Evolutionary conservation across 2,113 vertebrate genomes (phyloP).

Genomic region (Delphinus delphis): DNA sequence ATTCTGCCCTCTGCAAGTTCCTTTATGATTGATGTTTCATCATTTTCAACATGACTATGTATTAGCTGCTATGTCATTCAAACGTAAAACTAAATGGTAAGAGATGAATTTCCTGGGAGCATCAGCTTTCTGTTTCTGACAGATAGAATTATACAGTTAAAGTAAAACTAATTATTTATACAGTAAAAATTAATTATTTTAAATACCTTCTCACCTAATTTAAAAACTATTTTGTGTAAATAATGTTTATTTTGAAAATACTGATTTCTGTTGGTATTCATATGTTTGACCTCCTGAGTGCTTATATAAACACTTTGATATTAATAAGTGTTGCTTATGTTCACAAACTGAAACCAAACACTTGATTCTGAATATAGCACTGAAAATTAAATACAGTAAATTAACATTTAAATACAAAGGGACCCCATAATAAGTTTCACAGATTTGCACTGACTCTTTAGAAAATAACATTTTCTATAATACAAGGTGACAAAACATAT

Average conservation of each 20-base stretch:
- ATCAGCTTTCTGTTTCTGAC: conserved; percentile 80
- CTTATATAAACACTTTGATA: conserved; percentile 83
- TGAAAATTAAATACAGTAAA: conserved; percentile 83
- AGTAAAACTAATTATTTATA: conserved; percentile 87
- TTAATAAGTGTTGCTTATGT: conserved; percentile 80
- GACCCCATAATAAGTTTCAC: conserved; percentile 81
- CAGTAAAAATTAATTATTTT: conserved; percentile 86
- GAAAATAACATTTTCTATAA: conserved; percentile 84
- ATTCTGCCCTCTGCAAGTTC: conserved; percentile 55
- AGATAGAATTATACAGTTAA: conserved; percentile 85
- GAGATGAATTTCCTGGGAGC: conserved; percentile 68
- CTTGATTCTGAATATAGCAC: conserved; percentile 80
- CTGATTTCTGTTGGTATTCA: conserved; percentile 80
- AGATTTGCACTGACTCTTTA: conserved; percentile 80
- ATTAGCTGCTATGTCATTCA: conserved; percentile 65
- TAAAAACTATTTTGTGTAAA: conserved; percentile 86
- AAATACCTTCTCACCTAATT: conserved; percentile 85
- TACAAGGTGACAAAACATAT: conserved; percentile 85
- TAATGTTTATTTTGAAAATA: conserved; percentile 85
- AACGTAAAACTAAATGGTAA: conserved; percentile 73
- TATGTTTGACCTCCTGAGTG: conserved; percentile 86
- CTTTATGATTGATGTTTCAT: conserved; percentile 54
- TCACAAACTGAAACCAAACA: conserved; percentile 82
- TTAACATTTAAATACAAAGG: conserved; percentile 83
- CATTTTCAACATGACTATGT: conserved; percentile 59